phyloP scores from a whole-genome alignment of 1,140 invertebrate species.

The Akabosia matsudoensis region DNA sequence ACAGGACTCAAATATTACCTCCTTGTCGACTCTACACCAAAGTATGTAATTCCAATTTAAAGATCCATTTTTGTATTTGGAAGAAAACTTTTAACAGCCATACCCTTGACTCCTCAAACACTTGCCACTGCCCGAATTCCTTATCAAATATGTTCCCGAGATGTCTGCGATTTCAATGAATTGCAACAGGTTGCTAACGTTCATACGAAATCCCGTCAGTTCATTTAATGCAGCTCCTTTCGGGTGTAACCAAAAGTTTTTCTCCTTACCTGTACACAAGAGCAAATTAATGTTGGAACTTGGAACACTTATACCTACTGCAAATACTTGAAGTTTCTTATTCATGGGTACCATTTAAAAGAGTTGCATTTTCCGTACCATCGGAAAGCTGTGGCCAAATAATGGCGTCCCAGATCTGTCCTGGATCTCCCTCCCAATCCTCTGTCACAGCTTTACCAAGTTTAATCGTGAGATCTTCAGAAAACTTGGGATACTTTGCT shows the following conservation, averaged over 20 bases:
- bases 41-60: not conserved
- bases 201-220: slow-evolving; percentile 2
- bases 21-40: not conserved
- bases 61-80: not conserved
- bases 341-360: not conserved
- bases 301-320: not conserved
- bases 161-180: slow-evolving; percentile 6
- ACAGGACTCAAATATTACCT: not conserved
- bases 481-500: slow-evolving; percentile 7
- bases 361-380: not conserved
- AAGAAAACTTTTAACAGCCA: not conserved
- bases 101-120: slow-evolving; percentile 21
- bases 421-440: slow-evolving; percentile 12
- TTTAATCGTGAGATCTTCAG: slow-evolving; percentile 10
- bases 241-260: slow-evolving; percentile 5
- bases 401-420: slow-evolving; percentile 12
- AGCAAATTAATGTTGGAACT: not conserved
- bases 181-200: not conserved
- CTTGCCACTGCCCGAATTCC: not conserved
- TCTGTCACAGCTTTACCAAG: slow-evolving; percentile 8
- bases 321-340: not conserved
- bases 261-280: not conserved
- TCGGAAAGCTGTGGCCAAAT: not conserved
- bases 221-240: slow-evolving; percentile 5
- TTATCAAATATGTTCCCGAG: slow-evolving; percentile 14